Evolutionary conservation across 2,113 vertebrate genomes (phyloP).

Genomic region (Antechinus flavipes): DNA sequence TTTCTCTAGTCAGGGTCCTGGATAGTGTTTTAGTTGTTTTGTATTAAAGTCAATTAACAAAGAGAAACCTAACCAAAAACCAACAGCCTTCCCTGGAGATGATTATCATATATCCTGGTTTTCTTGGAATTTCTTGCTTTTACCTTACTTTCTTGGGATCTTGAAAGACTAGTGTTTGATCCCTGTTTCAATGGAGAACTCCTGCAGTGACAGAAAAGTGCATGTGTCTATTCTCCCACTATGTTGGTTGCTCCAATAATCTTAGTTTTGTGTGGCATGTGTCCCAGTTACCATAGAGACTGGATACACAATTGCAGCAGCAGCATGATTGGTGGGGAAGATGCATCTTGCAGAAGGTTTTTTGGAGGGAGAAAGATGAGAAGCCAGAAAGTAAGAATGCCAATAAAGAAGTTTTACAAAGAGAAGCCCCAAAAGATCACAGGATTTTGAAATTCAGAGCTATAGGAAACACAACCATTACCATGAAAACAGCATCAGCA

Average conservation of each 20-base stretch:
- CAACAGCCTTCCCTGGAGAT: conserved; percentile 4
- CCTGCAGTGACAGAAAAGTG: conserved; percentile 53
- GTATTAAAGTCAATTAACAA: conserved; percentile 29
- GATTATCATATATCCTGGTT: not conserved
- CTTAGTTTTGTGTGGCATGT: conserved; percentile 55
- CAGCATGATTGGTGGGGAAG: conserved; percentile 54
- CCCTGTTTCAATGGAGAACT: conserved; percentile 47
- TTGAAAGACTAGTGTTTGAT: conserved; percentile 42
- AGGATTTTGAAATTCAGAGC: conserved; percentile 46
- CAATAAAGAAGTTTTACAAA: conserved; percentile 37
- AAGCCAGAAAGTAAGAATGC: conserved; percentile 56
- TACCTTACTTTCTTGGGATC: conserved; percentile 8
- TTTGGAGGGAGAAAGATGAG: conserved; percentile 63
- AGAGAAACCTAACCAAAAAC: conserved; percentile 44
- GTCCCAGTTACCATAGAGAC: conserved; percentile 64
- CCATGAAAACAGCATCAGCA: conserved; percentile 30
- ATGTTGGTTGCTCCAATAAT: conserved; percentile 44
- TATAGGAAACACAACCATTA: conserved; percentile 13
- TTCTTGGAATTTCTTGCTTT: conserved; percentile 38
- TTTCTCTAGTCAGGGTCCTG: conserved; percentile 27
- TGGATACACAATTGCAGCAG: conserved; percentile 30
- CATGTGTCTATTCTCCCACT: conserved; percentile 39
- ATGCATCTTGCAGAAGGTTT: conserved; percentile 50
- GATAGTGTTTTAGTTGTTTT: conserved; percentile 12
- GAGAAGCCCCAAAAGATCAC: conserved; percentile 21